These are phyloP conservation scores for Acipenser transmontanus DNA, from an alignment of 2,797 vertebrate species.

Conservation along the genomic window DNA sequence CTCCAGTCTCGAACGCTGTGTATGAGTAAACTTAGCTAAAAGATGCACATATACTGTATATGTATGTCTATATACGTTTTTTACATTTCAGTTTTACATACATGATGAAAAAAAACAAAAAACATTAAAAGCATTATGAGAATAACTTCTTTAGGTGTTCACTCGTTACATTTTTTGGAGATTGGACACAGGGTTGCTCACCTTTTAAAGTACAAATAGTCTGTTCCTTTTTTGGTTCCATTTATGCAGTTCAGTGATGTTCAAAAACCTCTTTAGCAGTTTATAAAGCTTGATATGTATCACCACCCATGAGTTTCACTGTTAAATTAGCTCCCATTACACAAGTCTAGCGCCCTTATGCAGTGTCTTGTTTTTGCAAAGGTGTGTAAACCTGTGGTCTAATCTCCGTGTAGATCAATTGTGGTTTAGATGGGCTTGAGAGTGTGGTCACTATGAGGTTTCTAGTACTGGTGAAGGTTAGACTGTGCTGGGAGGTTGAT, in stretches of 20 bases:
- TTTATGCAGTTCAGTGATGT: neutral
- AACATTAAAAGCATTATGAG: constrained; percentile 9
- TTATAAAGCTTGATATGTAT: no score
- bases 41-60: no score
- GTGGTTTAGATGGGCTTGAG: constrained; percentile 14
- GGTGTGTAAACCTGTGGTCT: constrained; percentile 12
- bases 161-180: constrained; percentile 5
- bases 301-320: no score
- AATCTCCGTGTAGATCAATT: constrained; percentile 22
- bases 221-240: neutral
- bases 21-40: no score
- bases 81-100: no score
- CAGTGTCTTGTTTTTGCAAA: neutral
- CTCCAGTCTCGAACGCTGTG: no score
- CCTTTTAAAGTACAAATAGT: constrained; percentile 10
- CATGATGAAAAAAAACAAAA: no score
- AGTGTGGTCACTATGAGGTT: constrained; percentile 5
- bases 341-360: no score
- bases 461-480: constrained; percentile 8
- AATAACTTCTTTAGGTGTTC: constrained; percentile 14
- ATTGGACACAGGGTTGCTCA: constrained; percentile 8
- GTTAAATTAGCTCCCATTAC: no score
- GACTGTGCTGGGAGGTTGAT: neutral
- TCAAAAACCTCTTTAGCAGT: constrained; percentile 4
- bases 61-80: no score